Evolutionary conservation across 2,888 invertebrate species (phyloP).

Genomic region (Leptarthrus brevirostris): DNA sequence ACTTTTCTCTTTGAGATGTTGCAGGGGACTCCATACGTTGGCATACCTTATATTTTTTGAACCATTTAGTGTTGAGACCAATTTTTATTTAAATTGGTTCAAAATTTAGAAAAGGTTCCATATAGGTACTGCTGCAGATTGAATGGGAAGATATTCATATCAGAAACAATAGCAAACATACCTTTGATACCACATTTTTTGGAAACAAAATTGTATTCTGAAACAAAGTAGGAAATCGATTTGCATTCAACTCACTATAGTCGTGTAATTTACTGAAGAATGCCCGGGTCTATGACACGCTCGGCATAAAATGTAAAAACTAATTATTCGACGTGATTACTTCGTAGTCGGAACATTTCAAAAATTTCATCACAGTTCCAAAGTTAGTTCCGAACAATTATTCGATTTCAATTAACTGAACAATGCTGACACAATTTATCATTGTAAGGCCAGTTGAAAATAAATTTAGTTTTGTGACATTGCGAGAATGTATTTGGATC

Average conservation of each 20-base stretch:
- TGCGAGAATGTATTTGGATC: conserved; percentile 29
- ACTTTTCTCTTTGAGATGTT: no score
- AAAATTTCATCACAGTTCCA: not conserved
- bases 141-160: no score
- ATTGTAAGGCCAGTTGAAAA: conserved; percentile 44
- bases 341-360: not conserved
- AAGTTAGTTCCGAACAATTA: conserved; percentile 18
- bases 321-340: conserved; percentile 24
- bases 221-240: not conserved
- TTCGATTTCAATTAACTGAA: conserved; percentile 46
- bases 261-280: not conserved
- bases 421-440: conserved; percentile 47
- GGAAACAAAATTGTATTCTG: no score
- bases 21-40: no score
- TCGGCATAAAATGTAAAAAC: conserved; percentile 15
- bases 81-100: no score
- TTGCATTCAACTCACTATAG: not conserved
- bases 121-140: no score
- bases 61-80: no score
- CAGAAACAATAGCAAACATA: no score
- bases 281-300: not conserved
- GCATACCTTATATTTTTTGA: no score
- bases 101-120: no score
- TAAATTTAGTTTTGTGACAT: conserved; percentile 43
- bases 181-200: no score